phyloP scores from a whole-genome alignment of 2,797 vertebrate genomes.

The Rousettus madagascariensis region DNA sequence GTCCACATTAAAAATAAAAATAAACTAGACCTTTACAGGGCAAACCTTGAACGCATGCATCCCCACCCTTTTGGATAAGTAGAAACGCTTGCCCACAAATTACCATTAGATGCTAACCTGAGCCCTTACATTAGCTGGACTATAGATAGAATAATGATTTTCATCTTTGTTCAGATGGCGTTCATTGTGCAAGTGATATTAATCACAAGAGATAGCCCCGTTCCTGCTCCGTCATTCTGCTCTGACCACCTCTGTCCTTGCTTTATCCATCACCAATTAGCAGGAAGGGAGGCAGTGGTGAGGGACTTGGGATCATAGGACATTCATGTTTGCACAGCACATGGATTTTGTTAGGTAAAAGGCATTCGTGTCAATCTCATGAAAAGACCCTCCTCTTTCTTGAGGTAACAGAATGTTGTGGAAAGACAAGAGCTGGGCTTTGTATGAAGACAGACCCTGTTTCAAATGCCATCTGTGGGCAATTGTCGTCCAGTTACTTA shows the following conservation, averaged over 20 bases:
- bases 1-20: constrained; percentile 5
- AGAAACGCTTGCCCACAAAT: background rate
- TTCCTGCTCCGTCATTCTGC: background rate
- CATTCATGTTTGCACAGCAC: background rate
- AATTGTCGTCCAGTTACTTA: background rate
- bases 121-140: background rate
- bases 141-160: background rate
- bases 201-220: background rate
- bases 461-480: background rate
- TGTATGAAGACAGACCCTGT: background rate
- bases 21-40: background rate
- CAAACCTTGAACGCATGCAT: background rate
- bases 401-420: background rate
- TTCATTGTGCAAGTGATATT: background rate
- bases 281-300: background rate
- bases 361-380: background rate
- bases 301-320: background rate
- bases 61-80: background rate
- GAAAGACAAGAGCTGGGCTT: background rate
- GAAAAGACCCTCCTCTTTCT: background rate
- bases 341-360: background rate
- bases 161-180: background rate
- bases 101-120: background rate
- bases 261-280: background rate
- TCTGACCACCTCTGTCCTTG: background rate